These are phyloP conservation scores for Caenorhabditis sp. DNA, from an alignment of 2,888 invertebrate genomes.

Conservation along the genomic window DNA sequence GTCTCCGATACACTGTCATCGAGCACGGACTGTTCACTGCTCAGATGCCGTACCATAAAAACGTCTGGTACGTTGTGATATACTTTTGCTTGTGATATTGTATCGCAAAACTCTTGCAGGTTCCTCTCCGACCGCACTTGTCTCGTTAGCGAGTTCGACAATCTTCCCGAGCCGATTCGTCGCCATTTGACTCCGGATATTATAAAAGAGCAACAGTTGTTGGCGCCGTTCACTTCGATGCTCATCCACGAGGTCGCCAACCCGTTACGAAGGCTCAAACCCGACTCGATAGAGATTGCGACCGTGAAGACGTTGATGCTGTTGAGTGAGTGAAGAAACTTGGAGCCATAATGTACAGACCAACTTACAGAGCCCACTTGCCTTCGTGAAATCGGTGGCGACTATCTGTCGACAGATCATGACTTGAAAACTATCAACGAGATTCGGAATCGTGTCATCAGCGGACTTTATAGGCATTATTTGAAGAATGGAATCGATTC, in stretches of 20 bases:
- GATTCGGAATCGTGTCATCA: slow-evolving; percentile 51
- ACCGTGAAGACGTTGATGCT: slow-evolving; percentile 64
- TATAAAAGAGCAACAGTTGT: slow-evolving; percentile 49
- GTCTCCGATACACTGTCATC: slow-evolving; percentile 57
- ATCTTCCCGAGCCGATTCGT: slow-evolving; percentile 42
- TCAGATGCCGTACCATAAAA: slow-evolving; percentile 55
- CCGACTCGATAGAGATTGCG: slow-evolving; percentile 55
- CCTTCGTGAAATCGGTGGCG: slow-evolving; percentile 27
- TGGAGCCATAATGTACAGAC: too few relatives aligned
- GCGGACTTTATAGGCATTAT: slow-evolving; percentile 55
- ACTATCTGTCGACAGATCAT: slow-evolving; percentile 36
- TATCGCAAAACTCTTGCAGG: slow-evolving; percentile 13
- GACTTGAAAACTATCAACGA: slow-evolving; percentile 45
- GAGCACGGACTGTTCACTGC: slow-evolving; percentile 61
- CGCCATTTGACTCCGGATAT: slow-evolving; percentile 41
- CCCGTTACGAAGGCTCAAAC: slow-evolving; percentile 54
- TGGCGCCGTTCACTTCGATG: slow-evolving; percentile 53
- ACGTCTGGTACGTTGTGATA: slow-evolving; percentile 49
- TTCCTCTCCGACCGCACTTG: slow-evolving; percentile 55
- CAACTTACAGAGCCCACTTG: slow-evolving; percentile 62
- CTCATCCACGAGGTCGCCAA: slow-evolving; percentile 60
- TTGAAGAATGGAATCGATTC: slow-evolving; percentile 17
- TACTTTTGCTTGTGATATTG: too few relatives aligned
- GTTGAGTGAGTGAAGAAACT: slow-evolving; percentile 52
- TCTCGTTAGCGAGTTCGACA: slow-evolving; percentile 50